These are phyloP conservation scores for Oryzias woworae DNA, from an alignment of 2,113 vertebrate genomes.

Conservation along the genomic window DNA sequence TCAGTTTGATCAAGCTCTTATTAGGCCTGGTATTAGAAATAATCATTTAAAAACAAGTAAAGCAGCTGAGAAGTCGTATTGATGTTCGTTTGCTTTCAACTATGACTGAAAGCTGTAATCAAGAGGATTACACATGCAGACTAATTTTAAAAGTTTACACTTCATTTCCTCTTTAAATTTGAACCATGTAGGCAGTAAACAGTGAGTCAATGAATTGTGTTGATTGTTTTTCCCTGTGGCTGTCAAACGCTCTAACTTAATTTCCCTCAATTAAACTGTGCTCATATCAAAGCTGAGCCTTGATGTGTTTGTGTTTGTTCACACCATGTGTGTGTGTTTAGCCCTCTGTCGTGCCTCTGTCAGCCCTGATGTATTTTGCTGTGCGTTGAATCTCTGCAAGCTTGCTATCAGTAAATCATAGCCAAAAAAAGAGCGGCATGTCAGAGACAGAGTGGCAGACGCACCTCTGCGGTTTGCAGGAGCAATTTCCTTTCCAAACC, in stretches of 20 bases:
- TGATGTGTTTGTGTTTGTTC: slow-evolving; percentile 18
- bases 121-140: slow-evolving; percentile 17
- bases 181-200: slow-evolving; percentile 47
- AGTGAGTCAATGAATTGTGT: slow-evolving; percentile 29
- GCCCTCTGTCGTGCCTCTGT: slow-evolving; percentile 20
- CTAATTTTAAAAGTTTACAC: slow-evolving; percentile 43
- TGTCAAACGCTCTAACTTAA: slow-evolving; percentile 35
- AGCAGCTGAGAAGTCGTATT: slow-evolving; percentile 24
- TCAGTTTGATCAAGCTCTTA: slow-evolving; percentile 25
- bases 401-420: slow-evolving; percentile 28
- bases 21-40: slow-evolving; percentile 33
- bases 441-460: not conserved
- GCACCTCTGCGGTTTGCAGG: not conserved
- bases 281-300: slow-evolving; percentile 32
- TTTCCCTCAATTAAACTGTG: slow-evolving; percentile 45
- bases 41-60: slow-evolving; percentile 29
- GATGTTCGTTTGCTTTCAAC: slow-evolving; percentile 34
- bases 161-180: slow-evolving; percentile 39
- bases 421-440: slow-evolving; percentile 13
- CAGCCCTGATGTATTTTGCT: slow-evolving; percentile 25
- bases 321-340: slow-evolving; percentile 6
- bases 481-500: slow-evolving; percentile 23
- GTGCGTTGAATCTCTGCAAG: slow-evolving; percentile 28
- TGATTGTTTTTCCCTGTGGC: slow-evolving; percentile 29
- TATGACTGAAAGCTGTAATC: slow-evolving; percentile 25